Base-by-base conservation (phyloP, 2,113 vertebrate genomes). In the Epinephelus cyanopodus region DNA sequence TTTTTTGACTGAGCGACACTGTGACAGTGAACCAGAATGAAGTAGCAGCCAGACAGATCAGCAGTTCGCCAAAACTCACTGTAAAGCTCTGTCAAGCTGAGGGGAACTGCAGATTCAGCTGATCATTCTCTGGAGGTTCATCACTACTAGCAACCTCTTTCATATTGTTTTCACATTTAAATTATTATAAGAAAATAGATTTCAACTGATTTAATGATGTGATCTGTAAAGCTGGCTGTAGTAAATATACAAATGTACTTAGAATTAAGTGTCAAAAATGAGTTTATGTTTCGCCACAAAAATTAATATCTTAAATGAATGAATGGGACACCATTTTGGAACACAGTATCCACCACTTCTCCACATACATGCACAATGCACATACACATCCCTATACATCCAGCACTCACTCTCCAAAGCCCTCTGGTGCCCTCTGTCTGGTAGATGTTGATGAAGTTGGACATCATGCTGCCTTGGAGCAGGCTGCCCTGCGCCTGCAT, bases 391-490 rank as follows among this genome's bases (percentile, higher is more conserved):
- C 14, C 12, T 25, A 50, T 10, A 54, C 11, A 62, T 1, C 0
- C 45, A 15, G 9, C 42, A 82, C 97, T 97, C 88, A 99, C 98
- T 92, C 98, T 96, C 97, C 97, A 99, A 70, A 99, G 96, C 29
- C 98, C 98, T 29, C 95, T 95, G 52, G 97, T 98, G 2, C 98
- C 98, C 87, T 99, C 98, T 4, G 97, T 97, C 94, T 98, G 97
- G 93, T 99, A 99, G 94, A 99, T 99, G 92, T 98, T 97, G 19
- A 99, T 97, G 94, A 99, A 99, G 93, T 98, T 99, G 85, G 97
- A 97, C 64, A 99, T 98, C 98, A 99, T 99, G 85, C 98, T 98
- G 0, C 97, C 97, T 66, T 98, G 98, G 56, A 99, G 96, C 56
- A 99, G 92, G 71, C 96, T 97, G 84, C 98, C 98, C 89, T 99